Conservation (phyloP, 2,888 invertebrate species). For the Copidosoma aretas region DNA sequence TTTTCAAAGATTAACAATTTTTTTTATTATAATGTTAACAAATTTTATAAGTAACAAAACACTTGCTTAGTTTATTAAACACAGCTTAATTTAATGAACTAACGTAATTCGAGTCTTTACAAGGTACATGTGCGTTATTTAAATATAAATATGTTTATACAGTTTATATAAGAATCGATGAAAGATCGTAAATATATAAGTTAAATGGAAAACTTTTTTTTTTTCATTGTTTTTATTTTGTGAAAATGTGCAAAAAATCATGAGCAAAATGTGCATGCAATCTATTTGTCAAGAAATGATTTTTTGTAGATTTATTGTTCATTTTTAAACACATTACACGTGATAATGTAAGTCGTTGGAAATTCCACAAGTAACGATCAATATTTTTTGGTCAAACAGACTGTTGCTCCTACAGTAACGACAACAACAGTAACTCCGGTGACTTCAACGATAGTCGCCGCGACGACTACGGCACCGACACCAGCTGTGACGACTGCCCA, state of each 20-base stretch:
- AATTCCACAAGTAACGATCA: neutral
- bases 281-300: neutral
- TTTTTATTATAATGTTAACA: neutral
- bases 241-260: neutral
- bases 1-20: neutral
- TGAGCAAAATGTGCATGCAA: neutral
- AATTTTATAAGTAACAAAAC: neutral
- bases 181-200: constrained; percentile 1
- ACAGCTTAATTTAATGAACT: neutral
- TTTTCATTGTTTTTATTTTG: neutral
- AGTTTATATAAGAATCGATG: neutral
- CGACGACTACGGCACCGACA: constrained; percentile 55
- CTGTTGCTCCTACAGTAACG: constrained; percentile 58
- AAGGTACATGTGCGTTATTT: constrained; percentile 57
- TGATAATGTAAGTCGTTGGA: neutral
- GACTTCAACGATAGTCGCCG: constrained; percentile 58
- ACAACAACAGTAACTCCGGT: constrained; percentile 58
- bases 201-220: constrained; percentile 9
- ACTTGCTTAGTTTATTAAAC: neutral
- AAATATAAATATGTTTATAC: constrained; percentile 22
- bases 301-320: neutral
- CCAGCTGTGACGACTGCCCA: constrained; percentile 44
- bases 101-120: constrained; percentile 53
- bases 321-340: neutral
- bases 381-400: constrained; percentile 45